A percentile compares a stretch with the other conserved stretches of the same genome.
Conservation (phyloP, 2,113 vertebrate genomes). For the Nestor notabilis region DNA sequence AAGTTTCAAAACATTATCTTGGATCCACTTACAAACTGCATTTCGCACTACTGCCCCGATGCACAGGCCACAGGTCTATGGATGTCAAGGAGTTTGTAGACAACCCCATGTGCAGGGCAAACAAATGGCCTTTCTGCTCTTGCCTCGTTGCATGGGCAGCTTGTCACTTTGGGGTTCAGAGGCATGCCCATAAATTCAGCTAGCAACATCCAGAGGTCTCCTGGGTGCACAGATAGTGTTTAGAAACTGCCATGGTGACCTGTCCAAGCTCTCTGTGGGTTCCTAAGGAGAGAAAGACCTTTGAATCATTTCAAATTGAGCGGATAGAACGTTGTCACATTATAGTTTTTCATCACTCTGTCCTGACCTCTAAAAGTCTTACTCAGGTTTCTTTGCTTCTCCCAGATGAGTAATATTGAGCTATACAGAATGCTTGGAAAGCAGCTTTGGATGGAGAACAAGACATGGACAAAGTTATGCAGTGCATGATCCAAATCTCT, state of each 20-base stretch:
- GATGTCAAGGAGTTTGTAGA: neutral
- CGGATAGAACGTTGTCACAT: conserved; percentile 4
- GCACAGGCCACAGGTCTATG: neutral
- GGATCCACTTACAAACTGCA: neutral
- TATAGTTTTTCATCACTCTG: conserved; percentile 36
- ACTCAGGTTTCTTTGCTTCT: conserved; percentile 41
- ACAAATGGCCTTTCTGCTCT: neutral
- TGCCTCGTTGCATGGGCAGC: neutral
- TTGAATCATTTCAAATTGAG: conserved; percentile 23
- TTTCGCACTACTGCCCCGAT: neutral
- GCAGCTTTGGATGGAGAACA: conserved; percentile 35
- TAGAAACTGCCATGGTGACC: neutral
- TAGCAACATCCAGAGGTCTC: neutral
- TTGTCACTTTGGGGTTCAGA: neutral
- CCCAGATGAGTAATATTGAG: conserved; percentile 23
- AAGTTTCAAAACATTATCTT: neutral
- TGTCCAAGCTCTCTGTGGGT: neutral
- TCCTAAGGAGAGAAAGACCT: neutral
- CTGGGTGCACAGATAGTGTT: neutral
- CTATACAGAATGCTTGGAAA: conserved; percentile 26
- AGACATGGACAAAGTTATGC: conserved; percentile 22
- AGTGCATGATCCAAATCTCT: conserved; percentile 26
- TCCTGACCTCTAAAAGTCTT: conserved; percentile 36
- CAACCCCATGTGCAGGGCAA: neutral
- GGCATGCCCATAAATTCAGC: neutral